Percentiles rank a stretch among this genome's conserved stretches.
These are phyloP conservation scores for Cenopis cana DNA, from an alignment of 2,888 invertebrate species.

Conservation along the genomic window DNA sequence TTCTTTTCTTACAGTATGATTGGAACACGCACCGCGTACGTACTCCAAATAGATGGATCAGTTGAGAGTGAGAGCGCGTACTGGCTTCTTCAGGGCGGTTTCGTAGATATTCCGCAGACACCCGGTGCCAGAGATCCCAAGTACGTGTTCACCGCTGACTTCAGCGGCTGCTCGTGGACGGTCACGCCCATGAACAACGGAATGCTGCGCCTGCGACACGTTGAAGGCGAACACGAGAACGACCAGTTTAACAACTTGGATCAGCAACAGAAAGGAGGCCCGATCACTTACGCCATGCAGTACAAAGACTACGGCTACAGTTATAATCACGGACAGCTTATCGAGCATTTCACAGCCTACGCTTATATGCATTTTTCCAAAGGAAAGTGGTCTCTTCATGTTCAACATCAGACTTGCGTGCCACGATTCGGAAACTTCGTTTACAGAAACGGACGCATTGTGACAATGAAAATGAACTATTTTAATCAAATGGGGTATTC, in stretches of 20 bases:
- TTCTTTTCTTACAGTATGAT: neutral
- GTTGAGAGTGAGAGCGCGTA: constrained; percentile 17
- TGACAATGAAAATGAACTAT: neutral
- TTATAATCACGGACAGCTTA: neutral
- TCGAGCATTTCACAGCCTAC: neutral
- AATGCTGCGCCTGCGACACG: neutral
- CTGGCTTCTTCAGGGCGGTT: constrained; percentile 12
- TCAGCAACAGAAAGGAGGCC: neutral
- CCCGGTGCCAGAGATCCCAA: neutral
- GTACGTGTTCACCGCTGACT: constrained; percentile 6
- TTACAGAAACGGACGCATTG: neutral
- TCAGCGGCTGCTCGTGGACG: constrained; percentile 10
- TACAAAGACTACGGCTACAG: constrained; percentile 11
- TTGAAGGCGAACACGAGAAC: neutral
- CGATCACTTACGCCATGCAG: constrained; percentile 9
- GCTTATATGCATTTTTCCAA: constrained; percentile 11
- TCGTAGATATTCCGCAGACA: neutral
- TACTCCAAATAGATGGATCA: neutral
- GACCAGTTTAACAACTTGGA: neutral
- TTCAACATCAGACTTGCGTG: constrained; percentile 2
- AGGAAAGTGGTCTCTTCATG: neutral
- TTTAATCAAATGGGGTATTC: neutral
- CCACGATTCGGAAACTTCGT: neutral
- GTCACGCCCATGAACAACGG: neutral
- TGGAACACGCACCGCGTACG: neutral